Evolutionary conservation across 2,113 vertebrate species (phyloP).

Genomic region (Tachuris rubrigastra): DNA sequence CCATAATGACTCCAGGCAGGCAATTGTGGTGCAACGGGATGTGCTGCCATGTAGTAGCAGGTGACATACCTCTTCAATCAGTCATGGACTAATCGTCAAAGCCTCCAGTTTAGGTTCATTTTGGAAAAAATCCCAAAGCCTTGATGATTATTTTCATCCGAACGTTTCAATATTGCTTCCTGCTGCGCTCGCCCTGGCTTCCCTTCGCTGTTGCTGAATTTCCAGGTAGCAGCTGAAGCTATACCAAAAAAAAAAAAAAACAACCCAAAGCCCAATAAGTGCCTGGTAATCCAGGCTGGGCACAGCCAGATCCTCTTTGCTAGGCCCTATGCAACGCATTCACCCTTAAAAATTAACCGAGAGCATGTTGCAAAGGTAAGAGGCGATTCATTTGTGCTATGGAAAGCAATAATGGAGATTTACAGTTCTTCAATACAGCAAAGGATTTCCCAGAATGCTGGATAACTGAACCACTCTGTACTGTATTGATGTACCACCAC

Average conservation of each 20-base stretch:
- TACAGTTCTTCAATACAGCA: conserved; percentile 78
- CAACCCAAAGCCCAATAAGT: background rate
- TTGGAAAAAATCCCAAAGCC: conserved; percentile 36
- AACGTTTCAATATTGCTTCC: background rate
- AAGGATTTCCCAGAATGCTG: conserved; percentile 81
- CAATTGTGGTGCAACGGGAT: background rate
- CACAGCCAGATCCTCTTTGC: background rate
- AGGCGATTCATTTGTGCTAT: conserved; percentile 71
- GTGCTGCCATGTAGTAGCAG: conserved; percentile 36
- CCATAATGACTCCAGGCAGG: conserved; percentile 53
- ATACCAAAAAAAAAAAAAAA: background rate
- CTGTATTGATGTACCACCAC: conserved; percentile 69
- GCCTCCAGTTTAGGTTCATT: background rate
- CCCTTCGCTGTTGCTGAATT: background rate
- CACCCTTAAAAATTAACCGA: conserved; percentile 65
- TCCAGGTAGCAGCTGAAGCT: conserved; percentile 12
- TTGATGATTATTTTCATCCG: background rate
- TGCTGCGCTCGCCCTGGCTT: background rate
- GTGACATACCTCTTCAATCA: conserved; percentile 53
- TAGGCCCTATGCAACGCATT: background rate
- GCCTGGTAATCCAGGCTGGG: background rate
- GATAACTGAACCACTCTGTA: conserved; percentile 70
- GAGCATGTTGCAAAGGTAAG: conserved; percentile 5
- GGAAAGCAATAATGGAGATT: conserved; percentile 81
- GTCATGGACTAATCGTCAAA: conserved; percentile 14